A percentile compares a stretch with the other conserved stretches of the same genome.
Conservation (phyloP, 2,797 vertebrate species). For the Sphaeramia orbicularis region DNA sequence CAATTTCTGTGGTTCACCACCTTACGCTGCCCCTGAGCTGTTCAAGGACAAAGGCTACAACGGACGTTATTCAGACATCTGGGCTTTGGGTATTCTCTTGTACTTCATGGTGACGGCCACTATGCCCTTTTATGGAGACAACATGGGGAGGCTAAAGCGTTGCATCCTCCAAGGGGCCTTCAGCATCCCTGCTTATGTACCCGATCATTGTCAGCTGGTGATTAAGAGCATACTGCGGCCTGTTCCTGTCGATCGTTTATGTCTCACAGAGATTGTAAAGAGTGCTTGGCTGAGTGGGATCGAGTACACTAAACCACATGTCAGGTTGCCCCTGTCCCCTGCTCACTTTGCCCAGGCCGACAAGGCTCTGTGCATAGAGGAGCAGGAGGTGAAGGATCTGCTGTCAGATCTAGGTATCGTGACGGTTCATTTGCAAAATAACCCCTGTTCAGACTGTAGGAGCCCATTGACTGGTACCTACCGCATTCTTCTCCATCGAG, state of each 20-base stretch:
- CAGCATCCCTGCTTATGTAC: conserved; percentile 79
- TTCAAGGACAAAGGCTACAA: conserved; percentile 83
- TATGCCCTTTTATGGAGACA: conserved; percentile 83
- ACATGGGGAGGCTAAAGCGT: conserved; percentile 79
- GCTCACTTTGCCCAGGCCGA: conserved; percentile 67
- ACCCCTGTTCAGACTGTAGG: conserved; percentile 69
- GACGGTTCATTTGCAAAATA: conserved; percentile 79
- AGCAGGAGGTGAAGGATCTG: conserved; percentile 77
- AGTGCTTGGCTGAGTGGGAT: conserved; percentile 81
- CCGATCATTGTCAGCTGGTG: conserved; percentile 75
- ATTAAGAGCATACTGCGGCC: conserved; percentile 82
- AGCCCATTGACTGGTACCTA: conserved; percentile 84
- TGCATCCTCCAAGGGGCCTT: conserved; percentile 83
- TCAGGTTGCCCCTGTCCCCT: conserved; percentile 66
- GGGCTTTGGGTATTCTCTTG: conserved; percentile 86
- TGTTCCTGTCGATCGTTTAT: conserved; percentile 76
- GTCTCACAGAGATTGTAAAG: conserved; percentile 68
- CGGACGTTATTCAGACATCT: conserved; percentile 82
- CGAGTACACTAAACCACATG: conserved; percentile 73
- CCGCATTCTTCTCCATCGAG: conserved; percentile 83
- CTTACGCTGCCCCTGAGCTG: conserved; percentile 86
- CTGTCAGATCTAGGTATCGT: conserved; percentile 79
- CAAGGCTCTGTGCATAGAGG: conserved; percentile 71
- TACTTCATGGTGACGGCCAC: conserved; percentile 84
- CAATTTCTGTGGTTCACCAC: conserved; percentile 86